Conservation (phyloP, 2,797 vertebrate genomes). For the Gallirallus australis region DNA sequence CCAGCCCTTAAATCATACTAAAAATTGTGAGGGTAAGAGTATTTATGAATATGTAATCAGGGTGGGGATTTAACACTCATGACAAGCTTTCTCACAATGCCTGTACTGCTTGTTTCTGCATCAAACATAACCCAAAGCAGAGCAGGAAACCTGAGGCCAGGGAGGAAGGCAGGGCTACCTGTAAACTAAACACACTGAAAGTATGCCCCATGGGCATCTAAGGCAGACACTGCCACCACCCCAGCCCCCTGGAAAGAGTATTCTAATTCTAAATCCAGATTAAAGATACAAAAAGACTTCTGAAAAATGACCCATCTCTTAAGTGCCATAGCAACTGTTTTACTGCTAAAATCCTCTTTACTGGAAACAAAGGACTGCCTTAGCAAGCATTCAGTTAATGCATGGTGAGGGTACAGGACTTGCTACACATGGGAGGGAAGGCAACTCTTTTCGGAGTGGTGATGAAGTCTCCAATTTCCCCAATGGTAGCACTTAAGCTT, state of each 20-base stretch:
- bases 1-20: neutral
- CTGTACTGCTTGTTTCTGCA: neutral
- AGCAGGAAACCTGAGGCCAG: neutral
- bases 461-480: neutral
- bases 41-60: neutral
- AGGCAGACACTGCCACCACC: neutral
- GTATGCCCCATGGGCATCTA: neutral
- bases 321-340: neutral
- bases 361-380: neutral
- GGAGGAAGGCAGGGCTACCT: neutral
- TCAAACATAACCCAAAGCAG: neutral
- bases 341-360: neutral
- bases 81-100: neutral
- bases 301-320: neutral
- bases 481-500: neutral
- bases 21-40: too few relatives aligned
- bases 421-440: neutral
- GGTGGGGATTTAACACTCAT: neutral
- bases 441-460: neutral
- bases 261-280: neutral
- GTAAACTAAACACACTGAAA: neutral
- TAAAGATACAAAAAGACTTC: neutral
- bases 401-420: neutral
- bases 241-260: accelerated
- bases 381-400: neutral